Evolutionary conservation across 2,113 vertebrate genomes (phyloP).

Genomic region (Sisor rabdophorus): DNA sequence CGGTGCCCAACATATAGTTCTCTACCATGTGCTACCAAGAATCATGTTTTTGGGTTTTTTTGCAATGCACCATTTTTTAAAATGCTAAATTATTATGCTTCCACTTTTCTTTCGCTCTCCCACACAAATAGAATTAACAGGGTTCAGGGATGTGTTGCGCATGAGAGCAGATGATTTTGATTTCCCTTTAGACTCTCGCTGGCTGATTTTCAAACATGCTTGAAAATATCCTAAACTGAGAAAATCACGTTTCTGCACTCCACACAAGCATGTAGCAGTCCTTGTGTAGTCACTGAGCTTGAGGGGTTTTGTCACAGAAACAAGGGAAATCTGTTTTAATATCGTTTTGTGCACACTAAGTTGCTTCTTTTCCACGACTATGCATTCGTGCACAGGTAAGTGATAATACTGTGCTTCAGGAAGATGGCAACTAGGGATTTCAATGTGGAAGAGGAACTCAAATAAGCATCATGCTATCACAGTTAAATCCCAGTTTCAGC

Average conservation of each 20-base stretch:
- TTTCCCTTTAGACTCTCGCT: background rate
- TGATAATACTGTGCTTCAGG: background rate
- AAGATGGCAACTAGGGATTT: background rate
- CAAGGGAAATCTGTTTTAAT: conserved; percentile 1
- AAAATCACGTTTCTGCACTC: background rate
- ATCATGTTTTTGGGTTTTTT: background rate
- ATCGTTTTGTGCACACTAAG: background rate
- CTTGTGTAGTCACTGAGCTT: background rate
- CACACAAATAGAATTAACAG: conserved; percentile 10
- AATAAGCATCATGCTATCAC: background rate
- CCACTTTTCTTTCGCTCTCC: background rate
- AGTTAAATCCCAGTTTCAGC: too few relatives aligned
- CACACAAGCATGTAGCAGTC: background rate
- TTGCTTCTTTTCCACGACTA: background rate
- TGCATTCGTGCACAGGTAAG: background rate
- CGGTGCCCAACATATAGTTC: background rate
- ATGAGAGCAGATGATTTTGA: conserved; percentile 17
- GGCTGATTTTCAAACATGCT: background rate
- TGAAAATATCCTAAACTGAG: background rate
- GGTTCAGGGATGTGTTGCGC: background rate
- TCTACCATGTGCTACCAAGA: background rate
- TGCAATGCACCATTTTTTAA: too few relatives aligned
- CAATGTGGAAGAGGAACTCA: background rate
- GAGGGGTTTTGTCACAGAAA: background rate
- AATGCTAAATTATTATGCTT: background rate